These are phyloP conservation scores for Microcebus murinus DNA, from an alignment of 2,113 vertebrate species.

Conservation along the genomic window DNA sequence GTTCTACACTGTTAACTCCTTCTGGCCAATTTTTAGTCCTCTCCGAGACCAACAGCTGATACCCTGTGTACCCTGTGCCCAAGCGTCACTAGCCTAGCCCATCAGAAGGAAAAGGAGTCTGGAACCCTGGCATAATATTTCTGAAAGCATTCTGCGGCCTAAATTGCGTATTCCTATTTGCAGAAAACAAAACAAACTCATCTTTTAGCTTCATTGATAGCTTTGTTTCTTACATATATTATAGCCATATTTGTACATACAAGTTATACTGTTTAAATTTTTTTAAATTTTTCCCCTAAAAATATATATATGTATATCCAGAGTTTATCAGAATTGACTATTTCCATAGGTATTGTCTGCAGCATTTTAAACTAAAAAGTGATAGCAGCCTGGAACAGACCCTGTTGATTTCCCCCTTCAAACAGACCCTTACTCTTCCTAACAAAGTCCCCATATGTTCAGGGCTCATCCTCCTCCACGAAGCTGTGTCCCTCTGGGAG, in stretches of 20 bases:
- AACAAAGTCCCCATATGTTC: background rate
- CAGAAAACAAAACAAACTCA: background rate
- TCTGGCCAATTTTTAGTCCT: background rate
- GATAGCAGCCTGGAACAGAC: background rate
- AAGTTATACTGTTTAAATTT: background rate
- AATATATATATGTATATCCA: background rate
- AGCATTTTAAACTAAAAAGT: background rate
- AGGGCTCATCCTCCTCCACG: background rate
- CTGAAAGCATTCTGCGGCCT: background rate
- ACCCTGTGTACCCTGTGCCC: background rate
- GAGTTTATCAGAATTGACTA: background rate
- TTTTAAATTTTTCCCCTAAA: background rate
- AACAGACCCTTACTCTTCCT: background rate
- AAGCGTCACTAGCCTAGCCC: background rate
- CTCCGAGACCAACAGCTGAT: background rate
- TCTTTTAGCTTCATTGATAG: conserved; percentile 4
- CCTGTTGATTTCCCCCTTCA: background rate
- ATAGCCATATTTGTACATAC: background rate
- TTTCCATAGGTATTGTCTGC: background rate
- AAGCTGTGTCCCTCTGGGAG: background rate
- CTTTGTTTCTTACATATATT: background rate
- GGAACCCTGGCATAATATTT: background rate
- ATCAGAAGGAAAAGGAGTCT: background rate
- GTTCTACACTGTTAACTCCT: background rate
- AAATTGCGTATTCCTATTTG: background rate